phyloP scores from a whole-genome alignment of 2,113 vertebrate species.

The Barnardius zonarius region DNA sequence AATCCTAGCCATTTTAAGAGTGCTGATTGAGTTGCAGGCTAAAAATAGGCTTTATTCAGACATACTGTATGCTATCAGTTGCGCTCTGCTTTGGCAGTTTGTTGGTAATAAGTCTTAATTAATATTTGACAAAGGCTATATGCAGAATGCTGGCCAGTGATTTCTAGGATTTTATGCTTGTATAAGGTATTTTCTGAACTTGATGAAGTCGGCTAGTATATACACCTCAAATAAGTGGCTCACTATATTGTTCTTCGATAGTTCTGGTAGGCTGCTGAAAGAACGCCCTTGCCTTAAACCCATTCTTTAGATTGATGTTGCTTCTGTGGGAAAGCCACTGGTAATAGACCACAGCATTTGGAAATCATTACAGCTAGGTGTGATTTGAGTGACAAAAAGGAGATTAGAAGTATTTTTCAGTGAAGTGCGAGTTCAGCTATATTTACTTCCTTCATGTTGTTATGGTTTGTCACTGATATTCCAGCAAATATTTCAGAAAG shows the following conservation, averaged over 20 bases:
- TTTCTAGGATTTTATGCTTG: neutral
- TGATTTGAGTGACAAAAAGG: conserved; percentile 38
- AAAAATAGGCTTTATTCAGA: conserved; percentile 43
- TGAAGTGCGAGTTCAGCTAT: conserved; percentile 20
- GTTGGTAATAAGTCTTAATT: conserved; percentile 31
- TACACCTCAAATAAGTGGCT: neutral
- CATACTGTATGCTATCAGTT: neutral
- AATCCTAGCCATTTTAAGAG: conserved; percentile 28
- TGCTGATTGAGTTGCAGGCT: conserved; percentile 6
- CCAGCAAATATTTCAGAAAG: neutral
- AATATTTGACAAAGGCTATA: neutral
- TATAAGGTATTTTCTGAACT: neutral
- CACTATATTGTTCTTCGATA: neutral
- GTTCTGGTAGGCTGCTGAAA: neutral
- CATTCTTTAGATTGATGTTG: neutral
- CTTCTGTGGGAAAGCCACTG: neutral
- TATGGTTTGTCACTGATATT: conserved; percentile 6
- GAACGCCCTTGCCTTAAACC: neutral
- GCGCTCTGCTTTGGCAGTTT: neutral
- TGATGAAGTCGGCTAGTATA: neutral
- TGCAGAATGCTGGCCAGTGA: neutral
- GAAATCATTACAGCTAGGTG: conserved; percentile 7
- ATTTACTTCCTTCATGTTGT: conserved; percentile 16
- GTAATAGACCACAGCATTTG: neutral
- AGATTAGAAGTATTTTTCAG: conserved; percentile 31